Evolutionary conservation across 64 coral and sea anemone species (phyloP), one percentile per base, ranked within the genome.

Genomic region (Orbicella faveolata): DNA sequence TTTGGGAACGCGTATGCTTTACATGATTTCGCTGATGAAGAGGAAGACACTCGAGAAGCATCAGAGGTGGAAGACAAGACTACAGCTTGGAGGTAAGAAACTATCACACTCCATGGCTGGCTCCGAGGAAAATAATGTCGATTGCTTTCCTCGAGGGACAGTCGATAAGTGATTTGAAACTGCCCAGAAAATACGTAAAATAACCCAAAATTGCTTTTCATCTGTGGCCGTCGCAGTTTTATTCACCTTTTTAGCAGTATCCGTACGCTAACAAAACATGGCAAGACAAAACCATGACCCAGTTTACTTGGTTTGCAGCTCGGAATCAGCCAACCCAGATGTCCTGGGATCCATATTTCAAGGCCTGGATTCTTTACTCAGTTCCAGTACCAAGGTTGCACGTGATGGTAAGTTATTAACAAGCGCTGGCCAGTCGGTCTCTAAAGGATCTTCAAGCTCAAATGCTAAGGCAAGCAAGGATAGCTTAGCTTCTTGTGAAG

Each of bases 261-360:
- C 44, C 44, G 44, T 48, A 48, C 4, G 15, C 55, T 14, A 59
- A 20, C 12, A 17, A 36, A 37, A 25, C 14, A 20, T 25, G 10
- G 11, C 30, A 77, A 19, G 25, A 12, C 21, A 25, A 55, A 75
- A 14, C 9, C 19, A 3, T 54, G 21, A 74, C 10, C 62, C 18
- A 34, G 23, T 17, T 41, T 67, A 8, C 3, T 34, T 61, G 25
- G 53, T 61, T 73, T 83, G 18, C 61, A 95, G 89, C 21, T 6
- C 69, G 21, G 39, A 78, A 41, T 59, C 78, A 36, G 73, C 21
- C 68, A 86, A 94, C 20, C 84, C 95, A 9, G 95, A 97, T 61
- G 88, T 97, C 17, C 78, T 97, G 63, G 83, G 83, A 9, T 97
- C 95, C 20, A 97, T 97, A 88, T 91, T 97, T 83, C 77, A 94